Evolutionary conservation across 1,140 invertebrate genomes (phyloP).

Genomic region (Pseudomyrmex dendroicus): DNA sequence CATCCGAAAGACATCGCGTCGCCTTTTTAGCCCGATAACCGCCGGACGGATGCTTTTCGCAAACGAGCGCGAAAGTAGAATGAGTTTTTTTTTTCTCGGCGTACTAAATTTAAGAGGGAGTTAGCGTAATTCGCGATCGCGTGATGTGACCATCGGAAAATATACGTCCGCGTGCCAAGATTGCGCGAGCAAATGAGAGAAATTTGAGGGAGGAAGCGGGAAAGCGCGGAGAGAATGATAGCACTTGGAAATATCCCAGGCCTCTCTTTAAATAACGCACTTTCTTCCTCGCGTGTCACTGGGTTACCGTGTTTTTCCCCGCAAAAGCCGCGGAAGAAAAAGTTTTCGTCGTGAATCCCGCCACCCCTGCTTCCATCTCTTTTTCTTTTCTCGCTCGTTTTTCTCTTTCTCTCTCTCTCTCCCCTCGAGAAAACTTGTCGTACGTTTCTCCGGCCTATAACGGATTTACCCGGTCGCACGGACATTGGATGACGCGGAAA

Average conservation of each 20-base stretch:
- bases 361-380: not conserved
- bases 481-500: not conserved
- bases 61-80: constrained; percentile 22
- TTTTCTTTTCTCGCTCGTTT: not conserved
- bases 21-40: constrained; percentile 24
- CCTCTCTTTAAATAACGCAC: constrained; percentile 59
- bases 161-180: not conserved
- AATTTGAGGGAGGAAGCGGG: not conserved
- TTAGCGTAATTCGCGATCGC: not conserved
- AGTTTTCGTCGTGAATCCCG: constrained; percentile 57
- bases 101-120: not conserved
- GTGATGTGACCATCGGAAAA: not conserved
- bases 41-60: constrained; percentile 13
- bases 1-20: constrained; percentile 29
- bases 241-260: constrained; percentile 36
- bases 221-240: too few relatives aligned
- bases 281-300: constrained; percentile 55
- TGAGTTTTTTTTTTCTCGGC: constrained; percentile 3
- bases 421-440: not conserved
- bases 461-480: constrained; percentile 14
- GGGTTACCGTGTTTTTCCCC: constrained; percentile 62
- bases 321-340: constrained; percentile 52
- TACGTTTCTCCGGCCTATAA: constrained; percentile 49
- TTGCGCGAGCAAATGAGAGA: not conserved
- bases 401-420: not conserved